A percentile compares a stretch with the other conserved stretches of the same genome.
phyloP scores from a whole-genome alignment of 2,797 vertebrate species.

The Enteromius thamalakanensis region DNA sequence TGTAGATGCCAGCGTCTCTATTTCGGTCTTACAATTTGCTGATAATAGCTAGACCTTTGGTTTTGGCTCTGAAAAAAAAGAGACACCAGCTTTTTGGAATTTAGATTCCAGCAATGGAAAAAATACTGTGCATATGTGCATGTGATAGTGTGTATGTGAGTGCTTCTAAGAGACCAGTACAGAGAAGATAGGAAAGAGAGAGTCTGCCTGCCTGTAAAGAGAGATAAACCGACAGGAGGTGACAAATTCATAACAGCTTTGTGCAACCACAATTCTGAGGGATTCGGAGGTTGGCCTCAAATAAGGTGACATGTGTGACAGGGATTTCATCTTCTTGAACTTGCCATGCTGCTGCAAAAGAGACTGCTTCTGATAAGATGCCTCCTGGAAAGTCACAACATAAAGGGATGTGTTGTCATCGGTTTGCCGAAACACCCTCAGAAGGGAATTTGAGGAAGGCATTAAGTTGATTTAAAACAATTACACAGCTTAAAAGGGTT shows the following conservation, averaged over 20 bases:
- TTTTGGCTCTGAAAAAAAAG: constrained; percentile 64
- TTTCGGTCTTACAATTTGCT: constrained; percentile 72
- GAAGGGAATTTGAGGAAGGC: constrained; percentile 15
- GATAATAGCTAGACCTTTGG: constrained; percentile 77
- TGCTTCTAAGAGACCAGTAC: constrained; percentile 65
- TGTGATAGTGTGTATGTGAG: constrained; percentile 38
- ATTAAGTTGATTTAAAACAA: constrained; percentile 44
- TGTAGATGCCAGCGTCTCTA: constrained; percentile 67
- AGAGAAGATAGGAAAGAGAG: constrained; percentile 48
- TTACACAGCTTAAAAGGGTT: constrained; percentile 38
- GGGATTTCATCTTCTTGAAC: constrained; percentile 74
- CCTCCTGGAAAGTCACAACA: constrained; percentile 64
- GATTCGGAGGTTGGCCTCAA: constrained; percentile 71
- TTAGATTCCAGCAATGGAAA: constrained; percentile 46
- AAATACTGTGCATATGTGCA: constrained; percentile 21
- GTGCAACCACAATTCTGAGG: constrained; percentile 74
- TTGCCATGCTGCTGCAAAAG: constrained; percentile 62
- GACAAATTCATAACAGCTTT: constrained; percentile 79
- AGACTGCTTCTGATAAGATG: constrained; percentile 69
- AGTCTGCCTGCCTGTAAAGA: constrained; percentile 68
- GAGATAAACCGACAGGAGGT: constrained; percentile 79
- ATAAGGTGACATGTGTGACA: constrained; percentile 75
- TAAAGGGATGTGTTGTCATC: constrained; percentile 37
- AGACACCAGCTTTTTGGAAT: constrained; percentile 61
- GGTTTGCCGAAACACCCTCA: constrained; percentile 33